Evolutionary conservation across 2,888 invertebrate genomes (phyloP).

Genomic region (Empis livida): DNA sequence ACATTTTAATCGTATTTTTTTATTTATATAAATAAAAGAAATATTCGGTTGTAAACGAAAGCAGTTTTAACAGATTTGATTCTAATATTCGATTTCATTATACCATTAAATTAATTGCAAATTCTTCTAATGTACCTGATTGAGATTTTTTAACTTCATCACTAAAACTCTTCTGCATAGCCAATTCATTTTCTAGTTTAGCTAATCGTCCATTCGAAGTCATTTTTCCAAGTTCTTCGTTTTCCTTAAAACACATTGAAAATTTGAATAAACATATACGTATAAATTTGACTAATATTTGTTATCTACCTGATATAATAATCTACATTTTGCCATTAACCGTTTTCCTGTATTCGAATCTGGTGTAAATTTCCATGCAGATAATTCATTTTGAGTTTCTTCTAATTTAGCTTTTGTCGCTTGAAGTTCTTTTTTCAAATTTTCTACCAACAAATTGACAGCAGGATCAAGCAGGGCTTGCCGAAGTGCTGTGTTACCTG

Average conservation of each 20-base stretch:
- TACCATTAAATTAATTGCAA: too few species aligned
- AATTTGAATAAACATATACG: not conserved
- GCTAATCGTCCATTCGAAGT: conserved; percentile 90
- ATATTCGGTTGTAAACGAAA: too few species aligned
- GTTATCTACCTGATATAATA: conserved; percentile 59
- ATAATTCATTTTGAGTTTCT: conserved; percentile 93
- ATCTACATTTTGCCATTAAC: conserved; percentile 91
- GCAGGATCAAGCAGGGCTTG: conserved; percentile 88
- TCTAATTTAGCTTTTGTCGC: conserved; percentile 82
- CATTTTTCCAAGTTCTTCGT: conserved; percentile 92
- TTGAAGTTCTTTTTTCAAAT: conserved; percentile 79
- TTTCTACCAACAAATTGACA: conserved; percentile 84
- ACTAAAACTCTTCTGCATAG: conserved; percentile 86
- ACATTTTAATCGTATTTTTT: too few species aligned
- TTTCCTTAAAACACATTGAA: conserved; percentile 43
- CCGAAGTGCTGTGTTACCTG: conserved; percentile 59
- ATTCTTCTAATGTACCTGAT: too few species aligned
- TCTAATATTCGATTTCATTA: too few species aligned
- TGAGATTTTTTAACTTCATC: conserved; percentile 95
- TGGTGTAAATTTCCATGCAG: conserved; percentile 99
- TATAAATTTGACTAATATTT: not conserved
- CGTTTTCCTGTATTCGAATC: conserved; percentile 97
- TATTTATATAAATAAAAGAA: too few species aligned
- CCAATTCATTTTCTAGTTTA: conserved; percentile 89
- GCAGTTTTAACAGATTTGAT: too few species aligned